A percentile compares a stretch with the other conserved stretches of the same genome.
Conservation (phyloP, 2,113 vertebrate genomes). For the Elachura formosa region DNA sequence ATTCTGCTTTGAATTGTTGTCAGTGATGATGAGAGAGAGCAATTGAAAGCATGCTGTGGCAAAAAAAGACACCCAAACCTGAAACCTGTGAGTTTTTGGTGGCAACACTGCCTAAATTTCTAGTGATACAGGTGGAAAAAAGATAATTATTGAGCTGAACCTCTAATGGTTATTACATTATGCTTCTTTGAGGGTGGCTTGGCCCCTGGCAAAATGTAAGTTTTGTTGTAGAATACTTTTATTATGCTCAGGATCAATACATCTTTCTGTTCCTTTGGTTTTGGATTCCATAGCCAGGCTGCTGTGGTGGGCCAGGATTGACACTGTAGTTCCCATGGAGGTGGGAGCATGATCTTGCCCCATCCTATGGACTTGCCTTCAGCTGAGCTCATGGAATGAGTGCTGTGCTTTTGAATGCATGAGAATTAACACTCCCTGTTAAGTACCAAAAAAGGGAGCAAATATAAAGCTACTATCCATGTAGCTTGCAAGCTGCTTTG, state of each 20-base stretch:
- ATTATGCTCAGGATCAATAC: rapidly evolving
- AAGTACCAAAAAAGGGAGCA: not conserved
- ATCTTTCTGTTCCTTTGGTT: not conserved
- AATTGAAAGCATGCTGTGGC: not conserved
- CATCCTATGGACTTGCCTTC: not conserved
- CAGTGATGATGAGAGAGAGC: not conserved
- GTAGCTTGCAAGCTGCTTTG: not conserved
- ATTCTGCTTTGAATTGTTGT: not conserved
- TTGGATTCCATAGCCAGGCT: not conserved
- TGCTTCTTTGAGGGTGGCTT: not conserved
- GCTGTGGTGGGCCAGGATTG: not conserved
- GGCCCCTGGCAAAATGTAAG: rapidly evolving
- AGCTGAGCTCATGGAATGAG: not conserved
- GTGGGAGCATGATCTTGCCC: not conserved
- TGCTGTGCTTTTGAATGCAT: not conserved
- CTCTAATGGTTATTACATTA: not conserved
- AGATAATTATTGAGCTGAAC: not conserved
- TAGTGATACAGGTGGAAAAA: not conserved
- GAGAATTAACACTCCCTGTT: not conserved
- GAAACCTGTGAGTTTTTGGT: not conserved
- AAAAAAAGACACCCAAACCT: not conserved
- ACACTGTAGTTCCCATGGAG: not conserved
- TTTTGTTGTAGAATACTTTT: not conserved
- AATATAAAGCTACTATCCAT: rapidly evolving
- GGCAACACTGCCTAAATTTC: not conserved